Evolutionary conservation across 2,797 vertebrate species (phyloP).

Genomic region (Gallirallus australis): DNA sequence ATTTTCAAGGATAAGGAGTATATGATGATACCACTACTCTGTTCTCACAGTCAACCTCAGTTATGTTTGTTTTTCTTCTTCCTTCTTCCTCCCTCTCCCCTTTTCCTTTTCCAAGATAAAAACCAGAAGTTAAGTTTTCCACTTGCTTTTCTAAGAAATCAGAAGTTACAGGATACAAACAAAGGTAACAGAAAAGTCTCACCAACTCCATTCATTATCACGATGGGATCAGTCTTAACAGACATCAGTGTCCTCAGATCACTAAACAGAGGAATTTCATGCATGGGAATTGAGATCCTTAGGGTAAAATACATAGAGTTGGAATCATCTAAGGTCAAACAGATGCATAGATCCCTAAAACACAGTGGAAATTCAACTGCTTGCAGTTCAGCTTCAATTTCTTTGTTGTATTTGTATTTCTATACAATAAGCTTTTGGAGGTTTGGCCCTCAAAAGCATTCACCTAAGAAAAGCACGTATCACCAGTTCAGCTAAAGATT

Average conservation of each 20-base stretch:
- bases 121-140: neutral
- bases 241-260: neutral
- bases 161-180: neutral
- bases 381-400: neutral
- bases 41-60: neutral
- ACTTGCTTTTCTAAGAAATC: neutral
- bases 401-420: neutral
- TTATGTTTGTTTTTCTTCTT: neutral
- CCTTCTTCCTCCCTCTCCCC: neutral
- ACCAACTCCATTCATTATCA: neutral
- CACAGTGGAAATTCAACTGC: neutral
- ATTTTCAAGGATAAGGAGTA: neutral
- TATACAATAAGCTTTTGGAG: neutral
- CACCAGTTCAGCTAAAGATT: neutral
- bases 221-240: neutral
- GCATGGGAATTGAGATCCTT: neutral
- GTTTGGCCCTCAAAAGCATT: neutral
- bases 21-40: neutral
- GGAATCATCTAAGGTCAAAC: neutral
- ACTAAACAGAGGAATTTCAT: neutral
- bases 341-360: neutral
- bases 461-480: neutral
- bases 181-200: neutral
- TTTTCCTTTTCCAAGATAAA: neutral
- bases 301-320: neutral